Evolutionary conservation across 2,888 invertebrate genomes (phyloP).

Genomic region (Hemithea aestivaria): DNA sequence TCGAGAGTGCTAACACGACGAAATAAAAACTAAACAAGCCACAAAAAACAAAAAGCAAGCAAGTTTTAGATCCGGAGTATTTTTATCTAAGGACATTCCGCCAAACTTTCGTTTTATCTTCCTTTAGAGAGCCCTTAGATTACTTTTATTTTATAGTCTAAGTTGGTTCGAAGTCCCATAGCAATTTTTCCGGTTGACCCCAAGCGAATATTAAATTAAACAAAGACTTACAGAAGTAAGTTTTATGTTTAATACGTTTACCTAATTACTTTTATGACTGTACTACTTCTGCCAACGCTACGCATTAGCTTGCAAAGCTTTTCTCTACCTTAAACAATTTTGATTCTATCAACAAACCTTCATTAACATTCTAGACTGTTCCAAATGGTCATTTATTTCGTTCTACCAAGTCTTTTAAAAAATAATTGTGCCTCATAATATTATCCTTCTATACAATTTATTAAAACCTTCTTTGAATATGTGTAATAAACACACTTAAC

Average conservation of each 20-base stretch:
- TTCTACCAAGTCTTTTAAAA: too few relatives aligned
- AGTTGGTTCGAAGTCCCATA: conserved; percentile 26
- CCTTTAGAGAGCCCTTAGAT: conserved; percentile 24
- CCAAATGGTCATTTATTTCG: too few relatives aligned
- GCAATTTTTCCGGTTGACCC: conserved; percentile 29
- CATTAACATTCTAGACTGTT: too few relatives aligned
- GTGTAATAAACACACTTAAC: too few relatives aligned
- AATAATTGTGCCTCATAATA: too few relatives aligned
- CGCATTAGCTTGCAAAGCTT: not conserved
- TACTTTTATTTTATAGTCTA: conserved; percentile 29
- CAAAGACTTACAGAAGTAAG: conserved; percentile 23
- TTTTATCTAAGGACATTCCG: conserved; percentile 22
- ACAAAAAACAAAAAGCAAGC: conserved; percentile 12
- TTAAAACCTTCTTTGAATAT: too few relatives aligned
- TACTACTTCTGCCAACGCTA: not conserved
- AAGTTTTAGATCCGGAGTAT: conserved; percentile 12
- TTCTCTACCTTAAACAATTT: too few relatives aligned
- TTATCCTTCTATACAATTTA: too few relatives aligned
- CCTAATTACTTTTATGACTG: conserved; percentile 15
- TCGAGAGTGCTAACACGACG: not conserved
- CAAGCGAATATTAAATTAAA: conserved; percentile 27
- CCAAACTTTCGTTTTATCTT: conserved; percentile 25
- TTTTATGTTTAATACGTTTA: conserved; percentile 3
- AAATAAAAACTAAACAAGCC: conserved; percentile 1
- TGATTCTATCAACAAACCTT: too few relatives aligned